A percentile compares a stretch with the other conserved stretches of the same genome.
These are phyloP conservation scores for Amaurobius ferox DNA, from an alignment of 2,888 invertebrate genomes.

Conservation along the genomic window DNA sequence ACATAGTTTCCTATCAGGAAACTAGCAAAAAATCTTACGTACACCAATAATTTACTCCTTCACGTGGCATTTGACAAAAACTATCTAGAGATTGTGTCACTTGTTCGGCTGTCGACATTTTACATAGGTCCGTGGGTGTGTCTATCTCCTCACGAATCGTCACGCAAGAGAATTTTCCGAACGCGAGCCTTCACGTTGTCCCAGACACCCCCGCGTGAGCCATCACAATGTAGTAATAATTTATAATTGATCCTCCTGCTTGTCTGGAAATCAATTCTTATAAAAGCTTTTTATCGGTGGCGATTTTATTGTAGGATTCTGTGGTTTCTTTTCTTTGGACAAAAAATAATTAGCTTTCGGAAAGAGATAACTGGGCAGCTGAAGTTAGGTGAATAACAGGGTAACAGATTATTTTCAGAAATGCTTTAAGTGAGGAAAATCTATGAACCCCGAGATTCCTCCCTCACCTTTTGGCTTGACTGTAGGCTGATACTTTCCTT, in stretches of 20 bases:
- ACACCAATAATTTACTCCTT: conserved; percentile 53
- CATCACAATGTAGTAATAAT: conserved; percentile 59
- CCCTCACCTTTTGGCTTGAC: too few species aligned
- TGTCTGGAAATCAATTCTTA: conserved; percentile 15
- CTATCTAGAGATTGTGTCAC: conserved; percentile 43
- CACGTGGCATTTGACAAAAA: conserved; percentile 51
- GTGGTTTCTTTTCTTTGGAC: neutral
- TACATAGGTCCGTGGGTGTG: conserved; percentile 55
- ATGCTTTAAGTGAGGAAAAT: too few species aligned
- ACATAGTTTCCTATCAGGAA: conserved; percentile 39
- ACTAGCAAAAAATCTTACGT: conserved; percentile 22
- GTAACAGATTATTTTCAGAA: neutral
- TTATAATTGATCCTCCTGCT: conserved; percentile 53
- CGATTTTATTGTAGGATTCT: conserved; percentile 2
- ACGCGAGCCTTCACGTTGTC: conserved; percentile 39
- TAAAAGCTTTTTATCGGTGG: conserved; percentile 15
- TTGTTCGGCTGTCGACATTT: conserved; percentile 41
- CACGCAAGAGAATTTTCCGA: conserved; percentile 39
- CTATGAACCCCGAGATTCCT: too few species aligned
- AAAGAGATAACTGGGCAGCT: neutral
- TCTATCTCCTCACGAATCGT: conserved; percentile 23
- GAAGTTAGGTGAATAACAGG: neutral
- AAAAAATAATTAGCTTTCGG: neutral
- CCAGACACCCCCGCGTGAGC: conserved; percentile 45
- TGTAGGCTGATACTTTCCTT: too few species aligned